These are phyloP conservation scores for Balaeniceps rex DNA, from an alignment of 2,113 vertebrate species.

Conservation along the genomic window DNA sequence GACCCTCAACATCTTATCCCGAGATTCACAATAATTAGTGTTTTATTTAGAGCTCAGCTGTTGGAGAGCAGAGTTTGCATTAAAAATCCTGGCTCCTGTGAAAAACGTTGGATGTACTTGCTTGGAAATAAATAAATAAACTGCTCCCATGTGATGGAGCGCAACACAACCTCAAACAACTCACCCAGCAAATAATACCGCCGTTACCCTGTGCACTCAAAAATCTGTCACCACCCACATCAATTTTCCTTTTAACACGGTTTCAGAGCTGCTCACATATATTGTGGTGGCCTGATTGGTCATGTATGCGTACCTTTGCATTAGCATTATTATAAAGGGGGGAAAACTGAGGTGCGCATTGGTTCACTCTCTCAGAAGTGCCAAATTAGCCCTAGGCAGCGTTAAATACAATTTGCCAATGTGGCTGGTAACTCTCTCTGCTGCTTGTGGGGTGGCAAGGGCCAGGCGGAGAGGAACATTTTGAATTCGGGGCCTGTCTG, in stretches of 20 bases:
- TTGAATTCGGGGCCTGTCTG: neutral
- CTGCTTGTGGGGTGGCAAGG: neutral
- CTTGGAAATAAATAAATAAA: neutral
- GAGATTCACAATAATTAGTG: neutral
- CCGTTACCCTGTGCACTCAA: fast-evolving
- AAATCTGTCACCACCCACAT: neutral
- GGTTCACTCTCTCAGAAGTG: neutral
- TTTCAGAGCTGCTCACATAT: neutral
- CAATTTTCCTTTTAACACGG: neutral
- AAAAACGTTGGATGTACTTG: neutral
- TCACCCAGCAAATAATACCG: neutral
- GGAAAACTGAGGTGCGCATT: neutral
- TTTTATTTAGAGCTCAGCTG: neutral
- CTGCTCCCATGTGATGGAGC: neutral
- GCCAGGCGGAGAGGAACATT: neutral
- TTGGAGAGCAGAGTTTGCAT: neutral
- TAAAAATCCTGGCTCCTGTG: neutral
- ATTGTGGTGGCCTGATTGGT: neutral
- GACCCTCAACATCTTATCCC: neutral
- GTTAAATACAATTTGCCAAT: neutral
- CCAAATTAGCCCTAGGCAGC: neutral
- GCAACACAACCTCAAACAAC: neutral
- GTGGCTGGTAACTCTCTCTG: neutral
- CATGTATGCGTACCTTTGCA: neutral
- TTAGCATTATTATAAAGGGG: neutral